Percentiles rank a stretch among this genome's conserved stretches.
phyloP scores from a whole-genome alignment of 2,797 vertebrate genomes.

The Pempheris klunzingeri region DNA sequence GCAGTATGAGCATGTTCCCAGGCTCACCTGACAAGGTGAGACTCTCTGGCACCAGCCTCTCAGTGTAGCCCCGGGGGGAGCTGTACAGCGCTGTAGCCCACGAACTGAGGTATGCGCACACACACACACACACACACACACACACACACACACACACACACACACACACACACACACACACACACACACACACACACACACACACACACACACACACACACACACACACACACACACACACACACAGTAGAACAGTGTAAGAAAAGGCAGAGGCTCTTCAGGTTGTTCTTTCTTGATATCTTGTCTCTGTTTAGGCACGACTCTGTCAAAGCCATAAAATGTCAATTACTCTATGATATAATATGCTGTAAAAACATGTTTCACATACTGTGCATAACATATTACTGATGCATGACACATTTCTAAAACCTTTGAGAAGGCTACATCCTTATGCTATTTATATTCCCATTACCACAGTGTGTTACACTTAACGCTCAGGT shows the following conservation, averaged over 20 bases:
- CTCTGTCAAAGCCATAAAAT: slow-evolving; percentile 23
- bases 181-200: slow-evolving; percentile 22
- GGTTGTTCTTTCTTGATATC: slow-evolving; percentile 35
- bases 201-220: slow-evolving; percentile 41
- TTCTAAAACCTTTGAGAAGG: slow-evolving; percentile 17
- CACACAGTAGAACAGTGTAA: too few relatives aligned
- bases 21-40: slow-evolving; percentile 85
- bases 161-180: slow-evolving; percentile 26
- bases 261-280: slow-evolving; percentile 39
- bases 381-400: slow-evolving; percentile 23
- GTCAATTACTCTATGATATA: slow-evolving; percentile 24
- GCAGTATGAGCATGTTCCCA: slow-evolving; percentile 75
- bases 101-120: slow-evolving; percentile 66
- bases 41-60: slow-evolving; percentile 84
- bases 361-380: slow-evolving; percentile 33
- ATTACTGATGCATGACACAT: not conserved
- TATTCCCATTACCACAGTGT: slow-evolving; percentile 30
- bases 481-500: slow-evolving; percentile 43
- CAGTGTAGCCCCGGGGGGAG: slow-evolving; percentile 75
- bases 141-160: slow-evolving; percentile 27
- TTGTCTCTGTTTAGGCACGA: slow-evolving; percentile 23
- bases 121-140: slow-evolving; percentile 16
- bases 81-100: slow-evolving; percentile 69
- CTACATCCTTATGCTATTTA: slow-evolving; percentile 17
- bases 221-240: slow-evolving; percentile 18